A percentile compares a stretch with the other conserved stretches of the same genome.
Conservation (phyloP, 1,140 invertebrate genomes). For the Bombus polaris region DNA sequence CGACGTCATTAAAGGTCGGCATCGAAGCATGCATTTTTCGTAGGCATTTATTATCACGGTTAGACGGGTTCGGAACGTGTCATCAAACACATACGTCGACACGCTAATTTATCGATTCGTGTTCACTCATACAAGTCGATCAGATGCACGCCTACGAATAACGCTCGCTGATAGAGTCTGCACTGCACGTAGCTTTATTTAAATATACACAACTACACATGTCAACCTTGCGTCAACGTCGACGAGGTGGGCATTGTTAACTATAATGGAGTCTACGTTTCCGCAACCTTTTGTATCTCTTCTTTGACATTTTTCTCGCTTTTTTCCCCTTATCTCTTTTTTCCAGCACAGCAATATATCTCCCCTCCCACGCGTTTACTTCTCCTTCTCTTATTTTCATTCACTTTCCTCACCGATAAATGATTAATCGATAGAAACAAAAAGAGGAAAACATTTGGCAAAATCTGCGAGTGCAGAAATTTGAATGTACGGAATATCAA, state of each 20-base stretch:
- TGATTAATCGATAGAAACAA: background rate
- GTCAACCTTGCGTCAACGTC: conserved; percentile 53
- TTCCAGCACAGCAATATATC: background rate
- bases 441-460: background rate
- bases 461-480: background rate
- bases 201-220: conserved; percentile 48
- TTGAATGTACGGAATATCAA: too few relatives aligned
- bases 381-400: background rate
- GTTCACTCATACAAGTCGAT: conserved; percentile 32
- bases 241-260: conserved; percentile 26
- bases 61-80: conserved; percentile 22
- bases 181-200: conserved; percentile 1
- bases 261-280: conserved; percentile 11
- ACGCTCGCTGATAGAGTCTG: background rate
- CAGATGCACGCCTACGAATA: conserved; percentile 22
- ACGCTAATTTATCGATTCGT: conserved; percentile 60
- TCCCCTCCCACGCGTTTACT: background rate
- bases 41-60: conserved; percentile 17
- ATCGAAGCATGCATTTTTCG: conserved; percentile 23
- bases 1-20: conserved; percentile 34
- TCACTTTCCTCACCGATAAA: background rate
- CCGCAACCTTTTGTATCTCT: conserved; percentile 1
- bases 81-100: conserved; percentile 23
- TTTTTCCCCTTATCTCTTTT: background rate
- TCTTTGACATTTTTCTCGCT: conserved; percentile 16